Evolutionary conservation across 2,888 invertebrate species (phyloP).

Genomic region (Mamestra brassicae): DNA sequence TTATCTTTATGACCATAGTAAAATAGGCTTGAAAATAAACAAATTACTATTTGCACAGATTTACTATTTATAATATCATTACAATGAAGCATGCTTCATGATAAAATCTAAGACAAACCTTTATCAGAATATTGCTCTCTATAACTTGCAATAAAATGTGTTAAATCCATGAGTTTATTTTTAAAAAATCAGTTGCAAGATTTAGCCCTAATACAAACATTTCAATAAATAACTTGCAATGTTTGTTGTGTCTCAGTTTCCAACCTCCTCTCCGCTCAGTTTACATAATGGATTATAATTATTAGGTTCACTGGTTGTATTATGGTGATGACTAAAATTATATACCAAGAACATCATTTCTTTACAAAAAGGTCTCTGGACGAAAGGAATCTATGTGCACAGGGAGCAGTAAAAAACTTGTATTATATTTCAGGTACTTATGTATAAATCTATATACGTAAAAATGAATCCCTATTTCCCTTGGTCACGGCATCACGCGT

Average conservation of each 20-base stretch:
- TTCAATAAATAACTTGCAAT: too few relatives aligned
- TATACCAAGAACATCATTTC: not conserved
- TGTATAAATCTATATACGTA: too few relatives aligned
- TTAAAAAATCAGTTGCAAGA: too few relatives aligned
- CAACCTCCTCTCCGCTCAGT: not conserved
- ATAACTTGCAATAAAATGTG: not conserved
- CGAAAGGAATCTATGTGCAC: too few relatives aligned
- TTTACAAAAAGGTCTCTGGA: not conserved
- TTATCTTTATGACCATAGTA: not conserved
- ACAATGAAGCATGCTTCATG: not conserved
- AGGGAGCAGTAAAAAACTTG: not conserved
- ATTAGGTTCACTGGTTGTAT: not conserved
- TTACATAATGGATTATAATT: not conserved
- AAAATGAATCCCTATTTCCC: too few relatives aligned
- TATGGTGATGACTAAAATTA: not conserved
- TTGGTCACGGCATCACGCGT: too few relatives aligned
- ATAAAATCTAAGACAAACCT: not conserved
- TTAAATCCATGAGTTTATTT: not conserved
- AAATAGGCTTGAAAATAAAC: conserved; percentile 1
- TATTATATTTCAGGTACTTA: not conserved
- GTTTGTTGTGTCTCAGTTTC: not conserved
- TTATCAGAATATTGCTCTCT: conserved; percentile 14
- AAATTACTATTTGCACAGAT: not conserved
- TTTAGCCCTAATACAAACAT: too few relatives aligned
- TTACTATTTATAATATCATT: not conserved